These are phyloP conservation scores for Anoplopoma fimbria DNA, from an alignment of 2,113 vertebrate genomes.

Conservation along the genomic window DNA sequence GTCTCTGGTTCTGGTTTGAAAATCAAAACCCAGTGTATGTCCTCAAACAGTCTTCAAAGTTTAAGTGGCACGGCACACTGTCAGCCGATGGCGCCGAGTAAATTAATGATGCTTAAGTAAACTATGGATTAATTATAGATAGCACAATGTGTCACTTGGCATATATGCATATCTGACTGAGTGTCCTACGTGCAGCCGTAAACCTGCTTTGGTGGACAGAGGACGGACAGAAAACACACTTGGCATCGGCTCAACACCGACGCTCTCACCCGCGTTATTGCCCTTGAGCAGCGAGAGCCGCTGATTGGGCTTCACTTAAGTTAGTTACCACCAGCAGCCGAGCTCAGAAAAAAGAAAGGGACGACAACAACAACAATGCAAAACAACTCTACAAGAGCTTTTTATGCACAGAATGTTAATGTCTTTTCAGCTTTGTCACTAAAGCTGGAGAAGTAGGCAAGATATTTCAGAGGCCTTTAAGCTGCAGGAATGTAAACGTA, in stretches of 20 bases:
- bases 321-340: slow-evolving; percentile 44
- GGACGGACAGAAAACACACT: slow-evolving; percentile 59
- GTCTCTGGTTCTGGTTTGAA: background rate
- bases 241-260: slow-evolving; percentile 42
- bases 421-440: slow-evolving; percentile 20
- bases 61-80: slow-evolving; percentile 48
- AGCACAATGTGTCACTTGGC: slow-evolving; percentile 58
- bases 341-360: slow-evolving; percentile 13
- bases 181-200: slow-evolving; percentile 50
- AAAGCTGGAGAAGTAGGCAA: background rate
- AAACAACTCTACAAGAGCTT: background rate
- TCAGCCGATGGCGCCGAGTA: slow-evolving; percentile 52
- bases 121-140: slow-evolving; percentile 77
- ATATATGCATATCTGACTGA: slow-evolving; percentile 48
- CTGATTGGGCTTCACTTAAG: slow-evolving; percentile 63
- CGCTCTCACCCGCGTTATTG: slow-evolving; percentile 51
- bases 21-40: slow-evolving; percentile 12
- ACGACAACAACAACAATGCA: slow-evolving; percentile 6
- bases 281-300: slow-evolving; percentile 56
- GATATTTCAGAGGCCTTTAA: background rate
- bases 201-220: slow-evolving; percentile 54
- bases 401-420: slow-evolving; percentile 22
- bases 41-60: slow-evolving; percentile 55
- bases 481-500: slow-evolving; percentile 17
- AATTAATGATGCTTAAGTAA: slow-evolving; percentile 79